These are phyloP conservation scores for Cyphomyrus plagiostoma DNA, from an alignment of 2,113 vertebrate genomes.

Conservation along the genomic window DNA sequence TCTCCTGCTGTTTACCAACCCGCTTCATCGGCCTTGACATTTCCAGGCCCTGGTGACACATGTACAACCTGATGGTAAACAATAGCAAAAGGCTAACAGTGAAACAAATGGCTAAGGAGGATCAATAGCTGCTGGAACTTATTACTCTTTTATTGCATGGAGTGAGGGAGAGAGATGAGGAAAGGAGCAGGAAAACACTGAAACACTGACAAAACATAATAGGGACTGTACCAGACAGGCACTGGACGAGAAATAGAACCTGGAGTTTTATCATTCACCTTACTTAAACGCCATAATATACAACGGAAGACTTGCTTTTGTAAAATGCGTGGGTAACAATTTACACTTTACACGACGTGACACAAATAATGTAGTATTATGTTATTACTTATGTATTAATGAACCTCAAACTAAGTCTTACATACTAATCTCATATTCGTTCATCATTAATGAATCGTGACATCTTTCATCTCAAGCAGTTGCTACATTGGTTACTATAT, in stretches of 20 bases:
- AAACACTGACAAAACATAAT: background rate
- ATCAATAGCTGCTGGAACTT: background rate
- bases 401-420: background rate
- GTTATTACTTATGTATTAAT: background rate
- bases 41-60: background rate
- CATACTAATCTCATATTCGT: background rate
- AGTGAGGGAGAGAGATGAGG: background rate
- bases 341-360: background rate
- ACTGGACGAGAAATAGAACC: background rate
- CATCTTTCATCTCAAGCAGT: background rate
- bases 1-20: background rate
- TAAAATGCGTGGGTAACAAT: background rate
- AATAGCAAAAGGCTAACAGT: background rate
- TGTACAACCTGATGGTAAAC: background rate
- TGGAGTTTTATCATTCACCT: background rate
- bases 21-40: constrained; percentile 1
- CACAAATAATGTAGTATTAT: background rate
- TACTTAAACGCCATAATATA: background rate
- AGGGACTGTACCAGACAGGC: background rate
- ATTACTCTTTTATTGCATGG: background rate
- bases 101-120: background rate
- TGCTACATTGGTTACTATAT: background rate
- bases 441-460: background rate
- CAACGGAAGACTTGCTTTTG: background rate
- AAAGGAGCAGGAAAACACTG: background rate